Evolutionary conservation across 1,140 invertebrate genomes (phyloP), one percentile per base, ranked within the genome.

Genomic region (Zaprionus ghesquierei): DNA sequence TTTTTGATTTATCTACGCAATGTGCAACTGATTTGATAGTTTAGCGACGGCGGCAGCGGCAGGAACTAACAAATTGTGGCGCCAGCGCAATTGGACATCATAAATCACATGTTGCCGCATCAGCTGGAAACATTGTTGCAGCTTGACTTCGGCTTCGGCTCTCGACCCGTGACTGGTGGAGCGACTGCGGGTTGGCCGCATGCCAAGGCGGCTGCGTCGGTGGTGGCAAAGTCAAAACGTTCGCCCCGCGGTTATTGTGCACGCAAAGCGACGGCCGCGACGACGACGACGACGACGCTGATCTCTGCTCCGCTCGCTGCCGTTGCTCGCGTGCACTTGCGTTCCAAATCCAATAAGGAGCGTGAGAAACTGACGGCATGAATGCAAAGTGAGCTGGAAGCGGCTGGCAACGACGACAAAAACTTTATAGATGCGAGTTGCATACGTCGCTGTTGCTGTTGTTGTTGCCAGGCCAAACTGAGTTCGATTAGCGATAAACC

Each of bases 281-380:
- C 22, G 55, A 13, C 46, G 65, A 41, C 41, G 49, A 6, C 64
- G 58, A 18, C 27, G 46, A 27, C 8, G 58, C 31, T 27, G 60
- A 33, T 50, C 59, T 23, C 59, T 50, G 46, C 35, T 41, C 49
- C 23, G 20, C 31, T 53, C 49, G 4, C 38, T 46, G 33, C 22
- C 6, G 18, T 23, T 33, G 70, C 68, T 85, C 81, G 81, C 77
- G 75, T 86, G 80, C 80, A 89, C 61, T 87, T 90, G 87, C 79
- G 75, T 73, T 79, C 76, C 79, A 72, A 75, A 75, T 82, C 87
- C 82, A 90, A 90, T 90, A 90, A 86, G 86, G 87, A 90, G 86
- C 86, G 86, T 90, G 86, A 87, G 86, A 90, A 89, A 87, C 68
- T 38, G 76, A 41, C 69, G 79, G 76, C 76, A 61, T 82, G 64